Evolutionary conservation across 2,797 vertebrate genomes (phyloP), one percentile per base, ranked within the genome.

Genomic region (Falco rusticolus): DNA sequence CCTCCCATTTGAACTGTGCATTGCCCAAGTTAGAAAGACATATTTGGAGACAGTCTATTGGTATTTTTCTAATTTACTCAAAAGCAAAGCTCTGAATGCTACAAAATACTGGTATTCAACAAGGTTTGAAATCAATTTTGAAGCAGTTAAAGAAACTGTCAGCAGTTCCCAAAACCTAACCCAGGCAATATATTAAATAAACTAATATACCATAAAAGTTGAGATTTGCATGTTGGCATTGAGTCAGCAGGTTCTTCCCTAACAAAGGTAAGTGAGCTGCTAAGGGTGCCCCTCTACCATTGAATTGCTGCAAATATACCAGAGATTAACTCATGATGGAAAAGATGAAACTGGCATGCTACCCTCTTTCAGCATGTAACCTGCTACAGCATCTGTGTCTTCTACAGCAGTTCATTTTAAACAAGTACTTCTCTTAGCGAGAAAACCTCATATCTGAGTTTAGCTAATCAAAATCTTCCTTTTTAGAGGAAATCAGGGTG

Each of bases 151-250:
- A 94, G 43, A 79, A 41, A 74, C 54, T 57, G 78, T 79, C 86
- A 95, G 80, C 57, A 90, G 88, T 90, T 92, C 79, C 66, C 70
- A 59, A 88, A 94, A 83, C 16, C 84, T 86, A 96, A 92, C 39
- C 13, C 51, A 91, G 51, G 70, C 87, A 66, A 85, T 80, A 54
- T 75, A 94, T 89, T 89, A 92, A 95, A 91, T 84, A 94, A 93
- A 94, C 86, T 93, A 77, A 93, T 94, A 60, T 94, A 87, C 60
- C 72, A 86, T 68, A 93, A 97, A 95, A 91, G 89, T 19, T 86
- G 90, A 91, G 66, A 97, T 91, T 92, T 89, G 50, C 78, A 83
- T 65, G 51, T 78, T 79, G 81, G 78, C 53, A 83, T 14, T 74
- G 45, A 91, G 63, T 95, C 90, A 93, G 91, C 87, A 95, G 82